phyloP scores from a whole-genome alignment of 2,888 invertebrate genomes.

The Physocephala rufipes region DNA sequence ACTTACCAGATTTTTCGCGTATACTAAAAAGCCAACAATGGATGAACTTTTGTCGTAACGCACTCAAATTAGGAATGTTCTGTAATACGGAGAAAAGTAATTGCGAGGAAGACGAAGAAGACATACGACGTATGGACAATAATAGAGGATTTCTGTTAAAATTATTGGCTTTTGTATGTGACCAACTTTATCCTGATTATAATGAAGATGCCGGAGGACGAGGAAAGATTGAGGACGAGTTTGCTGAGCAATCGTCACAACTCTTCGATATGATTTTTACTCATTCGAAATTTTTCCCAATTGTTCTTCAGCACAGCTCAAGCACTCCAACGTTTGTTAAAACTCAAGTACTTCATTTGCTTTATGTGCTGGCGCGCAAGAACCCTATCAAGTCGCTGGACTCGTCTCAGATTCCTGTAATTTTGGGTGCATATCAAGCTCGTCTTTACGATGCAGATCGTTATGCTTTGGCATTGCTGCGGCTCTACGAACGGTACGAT shows the following conservation, averaged over 20 bases:
- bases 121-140: conserved; percentile 49
- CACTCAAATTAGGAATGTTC: conserved; percentile 75
- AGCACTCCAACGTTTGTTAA: conserved; percentile 64
- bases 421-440: conserved; percentile 81
- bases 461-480: conserved; percentile 73
- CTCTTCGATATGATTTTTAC: conserved; percentile 79
- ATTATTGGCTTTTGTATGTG: conserved; percentile 69
- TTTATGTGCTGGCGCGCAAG: conserved; percentile 72
- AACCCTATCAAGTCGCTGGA: conserved; percentile 71
- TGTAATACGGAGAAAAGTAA: conserved; percentile 52
- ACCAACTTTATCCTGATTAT: conserved; percentile 69
- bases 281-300: conserved; percentile 80
- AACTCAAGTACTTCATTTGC: conserved; percentile 73
- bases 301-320: conserved; percentile 68
- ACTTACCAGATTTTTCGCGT: conserved; percentile 50
- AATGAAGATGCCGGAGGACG: conserved; percentile 8
- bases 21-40: conserved; percentile 67
- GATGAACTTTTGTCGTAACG: conserved; percentile 72
- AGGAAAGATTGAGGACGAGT: conserved; percentile 49
- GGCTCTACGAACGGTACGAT: conserved; percentile 75
- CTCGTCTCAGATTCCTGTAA: conserved; percentile 76
- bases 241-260: conserved; percentile 63
- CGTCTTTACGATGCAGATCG: conserved; percentile 77
- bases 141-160: conserved; percentile 69
- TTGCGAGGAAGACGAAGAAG: conserved; percentile 58